Percentiles rank a stretch among this genome's conserved stretches.
phyloP scores from a whole-genome alignment of 2,797 vertebrate species.

The Miichthys miiuy region DNA sequence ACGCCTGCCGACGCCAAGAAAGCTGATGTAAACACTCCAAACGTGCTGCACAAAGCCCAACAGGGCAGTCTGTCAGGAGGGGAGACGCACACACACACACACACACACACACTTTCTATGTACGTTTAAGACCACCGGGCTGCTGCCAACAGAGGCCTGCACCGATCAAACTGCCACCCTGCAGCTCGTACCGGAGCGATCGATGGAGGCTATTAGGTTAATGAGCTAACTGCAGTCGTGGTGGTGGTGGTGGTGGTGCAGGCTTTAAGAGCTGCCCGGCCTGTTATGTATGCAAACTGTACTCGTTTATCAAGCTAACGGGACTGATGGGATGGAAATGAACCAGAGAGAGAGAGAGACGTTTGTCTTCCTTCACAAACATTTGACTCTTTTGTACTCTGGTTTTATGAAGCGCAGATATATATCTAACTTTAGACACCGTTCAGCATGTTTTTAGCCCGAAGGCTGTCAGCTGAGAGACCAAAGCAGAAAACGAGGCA shows the following conservation, averaged over 20 bases:
- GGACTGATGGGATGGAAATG: constrained; percentile 7
- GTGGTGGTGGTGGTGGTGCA: neutral
- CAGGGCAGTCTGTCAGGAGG: neutral
- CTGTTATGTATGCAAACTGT: constrained; percentile 6
- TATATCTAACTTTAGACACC: constrained; percentile 35
- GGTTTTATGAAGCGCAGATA: constrained; percentile 22
- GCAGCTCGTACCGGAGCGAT: constrained; percentile 10
- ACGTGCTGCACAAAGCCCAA: constrained; percentile 7
- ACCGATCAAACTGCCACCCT: constrained; percentile 11
- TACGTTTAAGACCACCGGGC: neutral
- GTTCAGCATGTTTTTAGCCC: constrained; percentile 18
- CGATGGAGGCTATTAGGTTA: constrained; percentile 46
- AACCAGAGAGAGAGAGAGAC: constrained; percentile 5
- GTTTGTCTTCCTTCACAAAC: constrained; percentile 20
- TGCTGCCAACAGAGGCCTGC: neutral
- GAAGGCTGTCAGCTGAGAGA: constrained; percentile 31
- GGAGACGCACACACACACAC: too few species aligned
- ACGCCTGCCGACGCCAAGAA: constrained; percentile 31
- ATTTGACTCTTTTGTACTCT: constrained; percentile 14
- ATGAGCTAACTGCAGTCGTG: constrained; percentile 51
- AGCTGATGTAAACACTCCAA: constrained; percentile 33
- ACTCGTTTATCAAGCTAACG: neutral
- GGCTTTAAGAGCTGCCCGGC: neutral
- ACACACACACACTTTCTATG: neutral
- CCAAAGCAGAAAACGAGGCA: neutral